A percentile compares a stretch with the other conserved stretches of the same genome.
These are phyloP conservation scores for Zaprionus lachaisei DNA, from an alignment of 1,140 invertebrate genomes.

Conservation along the genomic window DNA sequence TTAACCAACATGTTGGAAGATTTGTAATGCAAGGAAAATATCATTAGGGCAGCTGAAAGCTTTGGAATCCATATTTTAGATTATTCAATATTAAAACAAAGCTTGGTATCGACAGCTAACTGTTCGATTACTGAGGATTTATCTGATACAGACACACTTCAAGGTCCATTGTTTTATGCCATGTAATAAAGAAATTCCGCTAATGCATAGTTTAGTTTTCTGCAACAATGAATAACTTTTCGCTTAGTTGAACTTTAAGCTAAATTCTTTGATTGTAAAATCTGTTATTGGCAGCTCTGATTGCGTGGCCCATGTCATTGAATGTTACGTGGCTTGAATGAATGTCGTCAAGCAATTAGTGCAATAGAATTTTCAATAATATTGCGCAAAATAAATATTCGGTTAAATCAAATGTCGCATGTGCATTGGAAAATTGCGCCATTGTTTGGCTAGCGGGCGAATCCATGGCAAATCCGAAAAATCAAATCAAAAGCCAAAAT, in stretches of 20 bases:
- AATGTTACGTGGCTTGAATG: not conserved
- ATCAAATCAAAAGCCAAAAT: constrained; percentile 63
- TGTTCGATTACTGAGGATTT: no score
- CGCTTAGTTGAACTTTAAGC: not conserved
- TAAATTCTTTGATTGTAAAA: not conserved
- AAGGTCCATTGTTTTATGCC: no score
- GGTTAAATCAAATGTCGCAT: not conserved
- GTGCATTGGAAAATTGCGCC: constrained; percentile 28
- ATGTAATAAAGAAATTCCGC: no score
- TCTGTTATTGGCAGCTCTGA: not conserved
- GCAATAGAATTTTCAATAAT: not conserved
- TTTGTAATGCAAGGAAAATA: not conserved
- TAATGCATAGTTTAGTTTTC: no score
- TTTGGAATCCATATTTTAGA: no score
- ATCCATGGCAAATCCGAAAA: constrained; percentile 48
- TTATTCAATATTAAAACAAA: no score
- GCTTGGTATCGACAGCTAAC: no score
- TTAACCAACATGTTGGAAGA: not conserved
- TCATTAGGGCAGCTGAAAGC: no score
- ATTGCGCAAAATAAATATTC: constrained; percentile 1
- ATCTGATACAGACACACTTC: no score
- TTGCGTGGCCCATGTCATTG: not conserved
- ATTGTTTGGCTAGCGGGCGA: constrained; percentile 33
- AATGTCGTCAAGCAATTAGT: not conserved
- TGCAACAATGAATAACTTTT: no score